These are phyloP conservation scores for Astyanax mexicanus DNA, from an alignment of 2,797 vertebrate genomes.

Conservation along the genomic window DNA sequence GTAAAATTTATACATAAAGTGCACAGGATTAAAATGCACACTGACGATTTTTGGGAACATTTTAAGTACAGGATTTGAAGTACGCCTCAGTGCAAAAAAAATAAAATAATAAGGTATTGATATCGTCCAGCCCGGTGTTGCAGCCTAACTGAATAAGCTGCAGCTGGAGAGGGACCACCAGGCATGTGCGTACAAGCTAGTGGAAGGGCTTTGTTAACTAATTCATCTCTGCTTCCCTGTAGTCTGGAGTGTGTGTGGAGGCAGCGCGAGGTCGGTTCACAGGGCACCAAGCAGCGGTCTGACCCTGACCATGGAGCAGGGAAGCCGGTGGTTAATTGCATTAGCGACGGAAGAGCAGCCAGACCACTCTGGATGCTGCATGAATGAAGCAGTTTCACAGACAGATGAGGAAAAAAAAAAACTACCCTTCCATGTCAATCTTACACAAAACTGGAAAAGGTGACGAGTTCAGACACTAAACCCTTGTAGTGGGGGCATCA, in stretches of 20 bases:
- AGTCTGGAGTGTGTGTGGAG: conserved; percentile 6
- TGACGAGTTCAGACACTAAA: too few relatives aligned
- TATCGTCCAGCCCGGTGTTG: neutral
- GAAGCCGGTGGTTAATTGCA: conserved; percentile 66
- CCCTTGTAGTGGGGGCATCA: too few relatives aligned
- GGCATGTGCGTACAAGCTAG: conserved; percentile 7
- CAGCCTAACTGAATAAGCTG: conserved; percentile 46
- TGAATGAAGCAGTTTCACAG: neutral
- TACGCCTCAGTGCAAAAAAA: too few relatives aligned
- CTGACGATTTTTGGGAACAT: too few relatives aligned
- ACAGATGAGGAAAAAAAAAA: neutral
- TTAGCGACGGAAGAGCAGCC: conserved; percentile 60
- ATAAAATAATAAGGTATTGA: too few relatives aligned
- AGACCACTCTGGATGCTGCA: conserved; percentile 35
- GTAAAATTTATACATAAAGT: too few relatives aligned
- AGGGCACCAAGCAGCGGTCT: conserved; percentile 36
- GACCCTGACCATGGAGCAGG: conserved; percentile 30
- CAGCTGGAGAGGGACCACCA: conserved; percentile 5
- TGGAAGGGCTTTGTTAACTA: conserved; percentile 41
- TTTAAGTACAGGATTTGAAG: too few relatives aligned
- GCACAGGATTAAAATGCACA: too few relatives aligned
- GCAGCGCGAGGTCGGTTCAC: conserved; percentile 26
- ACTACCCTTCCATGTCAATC: too few relatives aligned
- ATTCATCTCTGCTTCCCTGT: conserved; percentile 1
- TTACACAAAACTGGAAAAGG: too few relatives aligned